These are phyloP conservation scores for Poeciliopsis prolifica DNA, from an alignment of 2,113 vertebrate genomes.

Conservation along the genomic window DNA sequence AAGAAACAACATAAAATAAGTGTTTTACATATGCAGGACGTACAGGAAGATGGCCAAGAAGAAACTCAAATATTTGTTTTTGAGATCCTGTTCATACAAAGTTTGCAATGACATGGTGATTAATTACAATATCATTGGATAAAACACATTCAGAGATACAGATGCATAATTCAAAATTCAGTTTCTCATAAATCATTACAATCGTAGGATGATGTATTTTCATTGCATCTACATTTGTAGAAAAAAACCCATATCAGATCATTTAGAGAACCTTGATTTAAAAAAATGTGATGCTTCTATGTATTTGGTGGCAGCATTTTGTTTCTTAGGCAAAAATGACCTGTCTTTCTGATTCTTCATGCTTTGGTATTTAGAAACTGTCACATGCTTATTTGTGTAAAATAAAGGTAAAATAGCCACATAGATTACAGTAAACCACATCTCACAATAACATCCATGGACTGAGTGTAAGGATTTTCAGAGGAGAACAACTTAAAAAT, in stretches of 20 bases:
- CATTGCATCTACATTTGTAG: not conserved
- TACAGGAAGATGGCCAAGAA: conserved; percentile 26
- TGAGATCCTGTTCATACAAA: not conserved
- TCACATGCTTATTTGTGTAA: conserved; percentile 19
- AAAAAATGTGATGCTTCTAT: not conserved
- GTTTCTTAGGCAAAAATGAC: not conserved
- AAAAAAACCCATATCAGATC: not conserved
- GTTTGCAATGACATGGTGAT: not conserved
- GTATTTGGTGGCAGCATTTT: conserved; percentile 10
- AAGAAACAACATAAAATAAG: conserved; percentile 52
- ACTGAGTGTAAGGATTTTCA: not conserved
- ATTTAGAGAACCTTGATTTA: not conserved
- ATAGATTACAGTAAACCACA: conserved; percentile 5
- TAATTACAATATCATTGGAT: not conserved
- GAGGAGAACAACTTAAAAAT: not conserved
- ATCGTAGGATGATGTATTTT: not conserved
- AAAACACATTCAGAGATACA: not conserved
- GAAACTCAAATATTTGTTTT: conserved; percentile 21
- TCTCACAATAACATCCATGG: not conserved
- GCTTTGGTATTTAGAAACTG: conserved; percentile 43
- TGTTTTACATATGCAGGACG: conserved; percentile 62
- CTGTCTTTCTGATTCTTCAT: conserved; percentile 15
- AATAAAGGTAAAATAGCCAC: conserved; percentile 8
- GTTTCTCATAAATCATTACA: conserved; percentile 4
- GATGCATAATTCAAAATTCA: conserved; percentile 12